These are phyloP conservation scores for Nasonovia ribisnigri DNA, from an alignment of 2,888 invertebrate genomes.

Conservation along the genomic window DNA sequence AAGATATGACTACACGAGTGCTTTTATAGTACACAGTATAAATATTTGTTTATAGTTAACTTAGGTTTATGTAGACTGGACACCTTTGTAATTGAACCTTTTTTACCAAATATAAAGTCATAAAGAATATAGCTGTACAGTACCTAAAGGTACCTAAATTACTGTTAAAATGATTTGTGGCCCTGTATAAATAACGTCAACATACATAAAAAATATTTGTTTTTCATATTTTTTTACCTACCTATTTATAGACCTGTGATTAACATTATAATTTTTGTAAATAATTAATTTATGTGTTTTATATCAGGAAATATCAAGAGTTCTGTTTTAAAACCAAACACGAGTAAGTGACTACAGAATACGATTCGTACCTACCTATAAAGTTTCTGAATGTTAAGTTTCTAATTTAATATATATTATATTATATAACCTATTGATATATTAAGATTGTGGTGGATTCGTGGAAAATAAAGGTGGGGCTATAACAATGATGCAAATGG, in stretches of 20 bases:
- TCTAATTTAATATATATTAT: background rate
- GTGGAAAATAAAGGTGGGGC: conserved; percentile 80
- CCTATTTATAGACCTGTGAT: background rate
- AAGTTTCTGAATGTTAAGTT: background rate
- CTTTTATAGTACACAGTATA: no score
- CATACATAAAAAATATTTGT: background rate
- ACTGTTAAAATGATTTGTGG: background rate
- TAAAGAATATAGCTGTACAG: background rate
- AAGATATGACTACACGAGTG: no score
- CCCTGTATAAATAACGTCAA: background rate
- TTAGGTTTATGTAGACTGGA: no score
- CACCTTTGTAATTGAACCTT: no score
- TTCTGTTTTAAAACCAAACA: conserved; percentile 56
- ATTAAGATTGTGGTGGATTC: conserved; percentile 78
- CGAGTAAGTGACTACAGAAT: conserved; percentile 21
- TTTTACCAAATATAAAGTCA: no score
- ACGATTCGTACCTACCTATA: no score
- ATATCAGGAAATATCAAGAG: conserved; percentile 7
- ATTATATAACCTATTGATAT: background rate
- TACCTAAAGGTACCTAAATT: no score
- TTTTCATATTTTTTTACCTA: background rate
- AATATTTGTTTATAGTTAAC: no score
- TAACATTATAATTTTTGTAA: background rate
- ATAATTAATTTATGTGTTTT: background rate
- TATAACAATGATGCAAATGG: conserved; percentile 84